phyloP scores from a whole-genome alignment of 2,113 vertebrate species.

The Gavia stellata region DNA sequence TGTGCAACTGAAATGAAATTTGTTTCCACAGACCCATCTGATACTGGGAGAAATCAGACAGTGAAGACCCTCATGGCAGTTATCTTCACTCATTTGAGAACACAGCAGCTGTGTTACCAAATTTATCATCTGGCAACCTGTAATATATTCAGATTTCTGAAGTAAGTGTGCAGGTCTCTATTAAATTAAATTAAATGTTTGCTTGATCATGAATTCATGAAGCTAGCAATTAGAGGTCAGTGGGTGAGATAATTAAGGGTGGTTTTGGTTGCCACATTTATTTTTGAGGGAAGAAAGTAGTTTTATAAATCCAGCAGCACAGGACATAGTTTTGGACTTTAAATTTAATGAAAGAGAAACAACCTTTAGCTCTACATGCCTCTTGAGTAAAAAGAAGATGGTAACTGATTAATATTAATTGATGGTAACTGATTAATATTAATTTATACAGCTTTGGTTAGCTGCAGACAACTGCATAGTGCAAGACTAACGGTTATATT shows the following conservation, averaged over 20 bases:
- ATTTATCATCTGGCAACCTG: not conserved
- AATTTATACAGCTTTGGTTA: not conserved
- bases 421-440: too few species aligned
- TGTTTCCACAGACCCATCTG: not conserved
- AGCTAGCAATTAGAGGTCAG: not conserved
- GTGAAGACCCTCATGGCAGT: not conserved
- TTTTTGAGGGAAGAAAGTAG: not conserved
- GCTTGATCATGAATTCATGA: not conserved
- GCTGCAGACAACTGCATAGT: not conserved
- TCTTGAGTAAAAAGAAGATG: not conserved
- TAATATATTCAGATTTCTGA: not conserved
- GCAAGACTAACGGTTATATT: not conserved
- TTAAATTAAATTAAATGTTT: slow-evolving; percentile 20
- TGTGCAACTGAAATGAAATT: not conserved
- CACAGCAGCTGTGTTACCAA: not conserved
- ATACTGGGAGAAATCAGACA: not conserved
- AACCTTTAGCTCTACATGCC: not conserved
- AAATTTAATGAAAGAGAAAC: not conserved
- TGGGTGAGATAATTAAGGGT: not conserved
- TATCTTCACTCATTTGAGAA: not conserved
- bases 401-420: not conserved
- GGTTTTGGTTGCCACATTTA: not conserved
- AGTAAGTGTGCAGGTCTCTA: not conserved
- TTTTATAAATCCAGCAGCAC: not conserved
- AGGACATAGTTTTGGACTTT: not conserved